Evolutionary conservation across 2,113 vertebrate genomes (phyloP).

Genomic region (Dasyornis broadbenti): DNA sequence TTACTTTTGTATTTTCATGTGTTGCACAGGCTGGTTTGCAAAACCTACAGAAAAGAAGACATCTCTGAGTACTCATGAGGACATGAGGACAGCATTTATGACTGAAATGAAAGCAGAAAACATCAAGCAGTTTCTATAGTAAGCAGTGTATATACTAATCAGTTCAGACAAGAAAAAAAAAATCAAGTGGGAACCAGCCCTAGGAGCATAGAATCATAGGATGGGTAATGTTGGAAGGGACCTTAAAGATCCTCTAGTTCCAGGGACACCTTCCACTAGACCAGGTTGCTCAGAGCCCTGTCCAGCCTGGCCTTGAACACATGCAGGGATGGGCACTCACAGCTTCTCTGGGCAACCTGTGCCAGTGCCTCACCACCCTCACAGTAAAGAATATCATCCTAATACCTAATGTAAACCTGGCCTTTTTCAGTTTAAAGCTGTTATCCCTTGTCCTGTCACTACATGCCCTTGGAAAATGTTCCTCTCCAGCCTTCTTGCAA

Average conservation of each 20-base stretch:
- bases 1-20: conserved; percentile 7
- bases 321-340: not conserved
- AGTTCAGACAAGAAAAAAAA: not conserved
- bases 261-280: not conserved
- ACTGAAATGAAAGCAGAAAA: conserved; percentile 85
- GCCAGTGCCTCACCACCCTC: not conserved
- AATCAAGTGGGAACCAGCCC: not conserved
- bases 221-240: not conserved
- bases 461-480: not conserved
- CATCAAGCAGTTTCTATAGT: conserved; percentile 88
- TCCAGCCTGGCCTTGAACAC: not conserved
- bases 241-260: not conserved
- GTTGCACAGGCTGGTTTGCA: conserved; percentile 83
- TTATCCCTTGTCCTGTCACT: not conserved
- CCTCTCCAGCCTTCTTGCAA: not conserved
- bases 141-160: conserved; percentile 16
- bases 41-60: conserved; percentile 61
- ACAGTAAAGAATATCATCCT: not conserved
- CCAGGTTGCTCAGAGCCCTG: not conserved
- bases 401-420: not conserved
- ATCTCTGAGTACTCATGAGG: not conserved
- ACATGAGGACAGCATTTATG: conserved; percentile 77
- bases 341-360: not conserved
- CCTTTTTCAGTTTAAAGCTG: not conserved
- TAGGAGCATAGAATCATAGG: not conserved